phyloP scores from a whole-genome alignment of 2,113 vertebrate species.

The Macquaria australasica region DNA sequence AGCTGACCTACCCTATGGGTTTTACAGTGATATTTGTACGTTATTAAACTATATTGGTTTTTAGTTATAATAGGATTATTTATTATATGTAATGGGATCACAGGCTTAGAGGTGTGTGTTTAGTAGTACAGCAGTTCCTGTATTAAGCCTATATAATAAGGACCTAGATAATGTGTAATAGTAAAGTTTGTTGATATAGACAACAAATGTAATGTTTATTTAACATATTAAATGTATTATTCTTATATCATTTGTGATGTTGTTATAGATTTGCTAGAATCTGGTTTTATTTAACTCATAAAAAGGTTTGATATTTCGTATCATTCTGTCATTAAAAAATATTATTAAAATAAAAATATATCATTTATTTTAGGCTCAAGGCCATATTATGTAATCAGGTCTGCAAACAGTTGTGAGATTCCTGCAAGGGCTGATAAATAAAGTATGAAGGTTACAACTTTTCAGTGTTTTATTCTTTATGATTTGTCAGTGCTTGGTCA shows the following conservation, averaged over 20 bases:
- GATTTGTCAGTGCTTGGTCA: not conserved
- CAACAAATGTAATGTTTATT: not conserved
- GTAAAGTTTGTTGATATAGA: not conserved
- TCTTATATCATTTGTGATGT: not conserved
- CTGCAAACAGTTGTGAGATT: not conserved
- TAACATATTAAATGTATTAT: not conserved
- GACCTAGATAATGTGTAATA: not conserved
- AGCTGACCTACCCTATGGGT: not conserved
- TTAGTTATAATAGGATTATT: not conserved
- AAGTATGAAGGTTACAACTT: not conserved
- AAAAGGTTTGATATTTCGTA: not conserved
- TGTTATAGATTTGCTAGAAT: no score
- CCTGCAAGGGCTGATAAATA: not conserved
- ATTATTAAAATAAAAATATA: no score
- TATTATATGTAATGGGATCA: not conserved
- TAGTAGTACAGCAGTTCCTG: not conserved
- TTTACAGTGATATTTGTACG: not conserved
- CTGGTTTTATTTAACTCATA: no score
- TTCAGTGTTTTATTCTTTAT: not conserved
- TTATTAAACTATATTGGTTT: not conserved
- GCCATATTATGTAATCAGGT: not conserved
- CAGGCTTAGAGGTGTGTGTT: not conserved
- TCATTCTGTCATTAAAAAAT: not conserved
- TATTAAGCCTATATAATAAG: not conserved
- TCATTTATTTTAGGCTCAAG: not conserved